A percentile compares a stretch with the other conserved stretches of the same genome.
Evolutionary conservation across 2,113 vertebrate genomes (phyloP).

Genomic region (Sapajus apella): DNA sequence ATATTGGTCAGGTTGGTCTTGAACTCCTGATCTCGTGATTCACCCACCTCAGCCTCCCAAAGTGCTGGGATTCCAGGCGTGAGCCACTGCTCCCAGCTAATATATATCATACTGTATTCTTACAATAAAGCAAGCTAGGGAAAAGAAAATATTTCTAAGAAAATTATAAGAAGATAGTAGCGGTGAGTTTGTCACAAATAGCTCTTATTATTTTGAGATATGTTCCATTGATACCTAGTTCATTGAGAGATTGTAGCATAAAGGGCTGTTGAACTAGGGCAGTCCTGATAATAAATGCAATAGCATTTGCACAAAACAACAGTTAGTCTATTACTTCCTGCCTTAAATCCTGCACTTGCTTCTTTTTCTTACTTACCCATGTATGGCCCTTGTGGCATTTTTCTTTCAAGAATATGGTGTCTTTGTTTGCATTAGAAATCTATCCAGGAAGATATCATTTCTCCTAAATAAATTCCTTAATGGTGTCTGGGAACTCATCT

Average conservation of each 20-base stretch:
- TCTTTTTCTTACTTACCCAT: neutral
- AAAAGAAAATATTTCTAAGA: neutral
- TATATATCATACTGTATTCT: neutral
- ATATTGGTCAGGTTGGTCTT: no score
- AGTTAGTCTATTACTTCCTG: neutral
- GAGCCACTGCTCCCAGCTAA: no score
- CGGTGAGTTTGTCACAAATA: no score
- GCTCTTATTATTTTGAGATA: no score
- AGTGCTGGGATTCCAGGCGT: no score
- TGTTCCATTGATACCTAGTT: no score
- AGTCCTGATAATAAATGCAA: neutral
- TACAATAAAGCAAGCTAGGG: neutral
- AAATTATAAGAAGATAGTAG: neutral
- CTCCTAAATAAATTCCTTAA: neutral
- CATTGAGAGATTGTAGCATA: no score
- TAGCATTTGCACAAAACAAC: neutral
- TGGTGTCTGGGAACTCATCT: neutral
- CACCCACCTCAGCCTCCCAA: no score
- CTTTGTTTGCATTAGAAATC: neutral
- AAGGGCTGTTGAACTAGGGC: neutral
- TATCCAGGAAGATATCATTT: neutral
- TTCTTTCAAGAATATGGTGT: neutral
- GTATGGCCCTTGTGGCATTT: neutral
- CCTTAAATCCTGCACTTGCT: neutral
- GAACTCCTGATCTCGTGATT: no score